phyloP scores from a whole-genome alignment of 1,140 invertebrate genomes.

The Trypoxylus dichotomus region DNA sequence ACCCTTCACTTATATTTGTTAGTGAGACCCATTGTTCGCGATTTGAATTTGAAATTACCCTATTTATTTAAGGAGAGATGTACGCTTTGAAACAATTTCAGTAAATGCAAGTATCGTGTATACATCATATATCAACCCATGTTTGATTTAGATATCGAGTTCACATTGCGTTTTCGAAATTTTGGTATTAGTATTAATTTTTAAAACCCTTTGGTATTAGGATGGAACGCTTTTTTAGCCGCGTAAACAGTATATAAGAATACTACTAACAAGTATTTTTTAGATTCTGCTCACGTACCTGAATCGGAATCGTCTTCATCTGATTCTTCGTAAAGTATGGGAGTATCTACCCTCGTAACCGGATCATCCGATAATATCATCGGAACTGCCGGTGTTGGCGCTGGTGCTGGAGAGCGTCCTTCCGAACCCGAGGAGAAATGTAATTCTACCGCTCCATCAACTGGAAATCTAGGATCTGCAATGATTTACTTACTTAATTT shows the following conservation, averaged over 20 bases:
- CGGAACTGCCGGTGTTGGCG: constrained; percentile 71
- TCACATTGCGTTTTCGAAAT: too few species aligned
- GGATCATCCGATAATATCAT: constrained; percentile 65
- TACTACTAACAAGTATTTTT: background rate
- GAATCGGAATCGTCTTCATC: constrained; percentile 54
- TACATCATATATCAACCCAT: too few species aligned
- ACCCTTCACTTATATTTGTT: too few species aligned
- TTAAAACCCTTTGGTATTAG: too few species aligned
- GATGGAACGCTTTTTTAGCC: background rate
- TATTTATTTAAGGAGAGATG: too few species aligned
- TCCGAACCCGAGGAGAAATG: constrained; percentile 72
- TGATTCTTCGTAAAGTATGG: constrained; percentile 69
- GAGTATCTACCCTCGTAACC: constrained; percentile 79
- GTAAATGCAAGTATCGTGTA: too few species aligned
- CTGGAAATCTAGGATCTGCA: constrained; percentile 68
- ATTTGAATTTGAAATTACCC: too few species aligned
- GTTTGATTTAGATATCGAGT: too few species aligned
- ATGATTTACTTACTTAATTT: constrained; percentile 2
- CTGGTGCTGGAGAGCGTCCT: constrained; percentile 62
- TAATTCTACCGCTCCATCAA: constrained; percentile 80
- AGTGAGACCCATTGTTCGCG: too few species aligned
- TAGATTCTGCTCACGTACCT: constrained; percentile 39
- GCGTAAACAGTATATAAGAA: too few species aligned
- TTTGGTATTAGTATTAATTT: too few species aligned
- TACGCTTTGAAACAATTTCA: too few species aligned